Conservation (phyloP, 1,140 invertebrate species). For the Bombus breviceps region DNA sequence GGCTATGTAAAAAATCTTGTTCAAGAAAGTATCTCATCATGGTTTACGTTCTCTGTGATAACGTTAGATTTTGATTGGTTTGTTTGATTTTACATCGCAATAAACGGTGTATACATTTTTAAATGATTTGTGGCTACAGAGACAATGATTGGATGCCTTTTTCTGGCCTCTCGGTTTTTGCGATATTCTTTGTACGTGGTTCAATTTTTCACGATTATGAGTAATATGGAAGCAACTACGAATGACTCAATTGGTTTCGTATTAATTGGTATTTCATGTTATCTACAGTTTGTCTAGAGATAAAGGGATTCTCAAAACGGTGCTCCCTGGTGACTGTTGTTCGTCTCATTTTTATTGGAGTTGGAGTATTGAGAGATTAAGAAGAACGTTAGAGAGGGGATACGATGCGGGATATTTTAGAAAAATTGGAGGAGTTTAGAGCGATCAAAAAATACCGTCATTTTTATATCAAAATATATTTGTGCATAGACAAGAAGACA, state of each 20-base stretch:
- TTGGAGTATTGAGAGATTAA: background rate
- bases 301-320: constrained; percentile 1
- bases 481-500: constrained; percentile 83
- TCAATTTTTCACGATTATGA: constrained; percentile 5
- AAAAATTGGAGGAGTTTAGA: too few relatives aligned
- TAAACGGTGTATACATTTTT: background rate
- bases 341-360: background rate
- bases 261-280: constrained; percentile 13
- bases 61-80: background rate
- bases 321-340: background rate
- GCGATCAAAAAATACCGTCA: background rate
- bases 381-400: background rate
- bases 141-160: background rate
- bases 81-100: background rate
- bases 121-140: background rate
- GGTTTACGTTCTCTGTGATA: background rate
- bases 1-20: background rate
- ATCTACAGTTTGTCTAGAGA: constrained; percentile 9
- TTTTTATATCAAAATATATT: constrained; percentile 84
- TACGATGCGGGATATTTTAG: background rate
- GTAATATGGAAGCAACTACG: background rate
- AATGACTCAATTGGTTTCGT: constrained; percentile 9
- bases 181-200: background rate
- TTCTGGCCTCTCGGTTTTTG: background rate
- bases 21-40: background rate